These are phyloP conservation scores for Argopecten irradians DNA, from an alignment of 1,140 invertebrate species.

Conservation along the genomic window DNA sequence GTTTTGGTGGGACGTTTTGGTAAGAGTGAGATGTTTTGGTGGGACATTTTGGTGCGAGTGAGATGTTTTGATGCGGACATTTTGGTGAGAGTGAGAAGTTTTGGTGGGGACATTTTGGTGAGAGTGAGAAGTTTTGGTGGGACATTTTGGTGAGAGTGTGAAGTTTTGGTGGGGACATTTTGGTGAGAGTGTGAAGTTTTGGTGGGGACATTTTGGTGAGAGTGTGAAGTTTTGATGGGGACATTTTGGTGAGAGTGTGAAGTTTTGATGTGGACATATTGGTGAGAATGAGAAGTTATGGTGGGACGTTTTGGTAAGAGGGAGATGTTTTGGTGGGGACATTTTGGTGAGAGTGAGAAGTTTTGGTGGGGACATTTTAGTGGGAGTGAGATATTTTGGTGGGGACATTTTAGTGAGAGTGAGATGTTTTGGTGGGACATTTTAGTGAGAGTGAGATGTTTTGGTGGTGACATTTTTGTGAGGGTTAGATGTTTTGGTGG, in stretches of 20 bases:
- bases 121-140: not conserved
- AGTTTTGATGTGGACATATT: not conserved
- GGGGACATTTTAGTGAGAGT: not conserved
- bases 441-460: not conserved
- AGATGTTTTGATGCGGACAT: too few relatives aligned
- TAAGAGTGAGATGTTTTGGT: too few relatives aligned
- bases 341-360: not conserved
- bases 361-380: not conserved
- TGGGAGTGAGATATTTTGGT: not conserved
- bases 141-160: not conserved
- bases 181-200: not conserved
- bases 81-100: too few relatives aligned
- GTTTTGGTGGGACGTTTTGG: too few relatives aligned
- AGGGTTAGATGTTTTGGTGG: too few relatives aligned
- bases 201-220: not conserved
- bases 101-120: too few relatives aligned
- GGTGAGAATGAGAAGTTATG: not conserved
- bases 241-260: not conserved
- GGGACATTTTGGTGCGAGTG: too few relatives aligned
- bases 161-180: not conserved
- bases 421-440: not conserved
- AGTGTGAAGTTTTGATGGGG: not conserved
- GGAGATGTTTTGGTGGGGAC: not conserved
- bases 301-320: not conserved
- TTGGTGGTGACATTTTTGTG: not conserved